Conservation (phyloP, 92 coral and sea anemone genomes). For the Montipora capitata region DNA sequence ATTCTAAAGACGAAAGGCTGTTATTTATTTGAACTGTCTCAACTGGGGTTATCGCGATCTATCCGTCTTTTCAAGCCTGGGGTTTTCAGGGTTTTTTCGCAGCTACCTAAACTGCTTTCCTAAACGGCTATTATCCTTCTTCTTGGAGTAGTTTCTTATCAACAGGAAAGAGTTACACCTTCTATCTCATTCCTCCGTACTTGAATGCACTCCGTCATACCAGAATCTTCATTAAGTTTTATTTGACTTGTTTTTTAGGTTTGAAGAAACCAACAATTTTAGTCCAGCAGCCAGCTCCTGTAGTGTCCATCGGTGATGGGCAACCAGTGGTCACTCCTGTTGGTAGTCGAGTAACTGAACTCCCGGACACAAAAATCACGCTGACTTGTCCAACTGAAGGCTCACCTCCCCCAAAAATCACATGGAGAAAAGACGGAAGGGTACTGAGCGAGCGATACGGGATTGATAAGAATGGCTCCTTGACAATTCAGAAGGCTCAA, state of each 20-base stretch:
- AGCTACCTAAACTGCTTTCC: too few species aligned
- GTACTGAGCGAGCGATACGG: slow-evolving; percentile 38
- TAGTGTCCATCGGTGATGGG: slow-evolving; percentile 61
- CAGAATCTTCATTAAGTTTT: neutral
- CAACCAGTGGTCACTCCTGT: slow-evolving; percentile 58
- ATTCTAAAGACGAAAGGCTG: too few species aligned
- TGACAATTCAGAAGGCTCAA: slow-evolving; percentile 53
- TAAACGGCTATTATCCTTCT: too few species aligned
- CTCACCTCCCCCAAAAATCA: slow-evolving; percentile 71
- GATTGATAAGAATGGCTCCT: slow-evolving; percentile 59
- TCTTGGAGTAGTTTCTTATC: too few species aligned
- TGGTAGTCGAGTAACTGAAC: slow-evolving; percentile 81
- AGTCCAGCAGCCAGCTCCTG: slow-evolving; percentile 49
- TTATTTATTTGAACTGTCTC: too few species aligned
- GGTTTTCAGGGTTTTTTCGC: too few species aligned
- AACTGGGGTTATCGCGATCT: too few species aligned
- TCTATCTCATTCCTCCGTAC: too few species aligned
- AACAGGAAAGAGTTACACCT: too few species aligned
- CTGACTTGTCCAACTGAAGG: slow-evolving; percentile 80
- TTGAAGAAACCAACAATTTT: slow-evolving; percentile 45
- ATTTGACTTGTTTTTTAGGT: neutral
- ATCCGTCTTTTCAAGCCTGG: too few species aligned
- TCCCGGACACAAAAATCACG: slow-evolving; percentile 66
- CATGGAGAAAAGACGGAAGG: slow-evolving; percentile 79
- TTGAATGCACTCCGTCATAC: too few species aligned